Conservation (phyloP, 2,113 vertebrate species). For the Aramus guarauna region DNA sequence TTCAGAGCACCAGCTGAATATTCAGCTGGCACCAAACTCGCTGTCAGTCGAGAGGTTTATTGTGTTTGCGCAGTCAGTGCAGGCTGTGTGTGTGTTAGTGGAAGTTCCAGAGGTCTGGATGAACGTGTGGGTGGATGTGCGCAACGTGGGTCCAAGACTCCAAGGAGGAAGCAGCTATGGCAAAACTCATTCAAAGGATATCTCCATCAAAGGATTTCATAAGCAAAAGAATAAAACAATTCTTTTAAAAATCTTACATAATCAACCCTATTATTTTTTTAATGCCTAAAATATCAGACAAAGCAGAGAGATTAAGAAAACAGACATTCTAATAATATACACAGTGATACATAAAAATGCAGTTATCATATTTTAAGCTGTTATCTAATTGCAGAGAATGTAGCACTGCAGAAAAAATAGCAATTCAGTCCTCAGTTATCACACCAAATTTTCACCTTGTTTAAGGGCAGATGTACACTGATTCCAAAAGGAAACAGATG, state of each 20-base stretch:
- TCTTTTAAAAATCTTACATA: neutral
- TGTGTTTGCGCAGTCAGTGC: neutral
- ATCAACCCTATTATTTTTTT: neutral
- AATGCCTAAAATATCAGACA: neutral
- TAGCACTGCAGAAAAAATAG: neutral
- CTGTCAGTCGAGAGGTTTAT: neutral
- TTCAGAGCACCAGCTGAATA: neutral
- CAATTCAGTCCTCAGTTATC: neutral
- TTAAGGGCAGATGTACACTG: neutral
- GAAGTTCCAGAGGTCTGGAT: neutral
- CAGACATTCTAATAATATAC: neutral
- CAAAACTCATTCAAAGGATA: neutral
- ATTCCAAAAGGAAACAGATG: conserved; percentile 34
- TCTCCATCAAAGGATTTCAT: neutral
- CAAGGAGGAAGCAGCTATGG: neutral
- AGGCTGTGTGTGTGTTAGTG: neutral
- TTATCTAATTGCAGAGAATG: conserved; percentile 5
- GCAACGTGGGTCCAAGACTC: rapidly evolving
- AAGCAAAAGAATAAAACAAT: neutral
- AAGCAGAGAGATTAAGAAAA: neutral
- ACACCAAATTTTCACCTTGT: neutral
- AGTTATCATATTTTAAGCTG: neutral
- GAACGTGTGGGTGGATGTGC: neutral
- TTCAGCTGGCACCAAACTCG: neutral
- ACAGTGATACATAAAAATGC: neutral